phyloP scores from a whole-genome alignment of 2,797 vertebrate genomes.

The Iguana delicatissima region DNA sequence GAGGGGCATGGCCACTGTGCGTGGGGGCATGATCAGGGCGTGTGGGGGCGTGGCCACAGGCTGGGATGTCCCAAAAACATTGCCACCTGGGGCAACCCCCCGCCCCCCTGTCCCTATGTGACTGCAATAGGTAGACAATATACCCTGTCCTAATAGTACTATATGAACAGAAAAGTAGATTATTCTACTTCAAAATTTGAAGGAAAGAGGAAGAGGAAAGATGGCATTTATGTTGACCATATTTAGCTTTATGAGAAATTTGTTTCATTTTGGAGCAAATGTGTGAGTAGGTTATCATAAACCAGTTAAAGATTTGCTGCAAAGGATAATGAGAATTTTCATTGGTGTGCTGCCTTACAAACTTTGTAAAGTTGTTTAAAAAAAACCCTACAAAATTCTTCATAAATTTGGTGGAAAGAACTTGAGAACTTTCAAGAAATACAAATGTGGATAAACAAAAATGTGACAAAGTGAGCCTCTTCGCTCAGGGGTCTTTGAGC shows the following conservation, averaged over 20 bases:
- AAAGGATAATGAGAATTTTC: not conserved
- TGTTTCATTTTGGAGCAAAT: not conserved
- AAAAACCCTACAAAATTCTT: not conserved
- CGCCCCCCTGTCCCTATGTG: too few species aligned
- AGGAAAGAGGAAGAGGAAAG: not conserved
- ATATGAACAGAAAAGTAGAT: not conserved
- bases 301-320: conserved; percentile 28
- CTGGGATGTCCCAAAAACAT: too few species aligned
- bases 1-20: too few species aligned
- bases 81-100: too few species aligned
- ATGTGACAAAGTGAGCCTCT: not conserved
- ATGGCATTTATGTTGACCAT: conserved; percentile 4
- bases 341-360: too few species aligned
- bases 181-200: not conserved
- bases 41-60: too few species aligned
- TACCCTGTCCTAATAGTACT: not conserved
- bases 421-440: not conserved
- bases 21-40: too few species aligned
- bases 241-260: conserved; percentile 42
- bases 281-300: conserved; percentile 32
- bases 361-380: not conserved
- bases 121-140: not conserved
- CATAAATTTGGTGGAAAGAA: not conserved
- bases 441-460: not conserved
- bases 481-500: not conserved